Conservation (phyloP, 2,797 vertebrate species). For the Oreochromis mossambicus region DNA sequence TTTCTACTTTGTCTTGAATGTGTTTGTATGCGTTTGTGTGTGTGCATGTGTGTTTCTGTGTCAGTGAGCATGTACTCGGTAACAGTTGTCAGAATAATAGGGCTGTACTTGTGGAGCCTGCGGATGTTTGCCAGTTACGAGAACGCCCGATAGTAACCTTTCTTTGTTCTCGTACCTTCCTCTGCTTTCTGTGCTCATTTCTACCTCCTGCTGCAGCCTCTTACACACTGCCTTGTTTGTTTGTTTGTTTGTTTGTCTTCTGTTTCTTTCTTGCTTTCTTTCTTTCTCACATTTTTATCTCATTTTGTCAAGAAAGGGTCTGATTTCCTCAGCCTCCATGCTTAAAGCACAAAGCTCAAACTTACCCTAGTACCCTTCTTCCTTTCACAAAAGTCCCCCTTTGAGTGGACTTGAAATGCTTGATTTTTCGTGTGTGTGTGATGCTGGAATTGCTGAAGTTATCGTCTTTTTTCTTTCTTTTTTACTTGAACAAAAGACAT, state of each 20-base stretch:
- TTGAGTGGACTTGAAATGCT: not conserved
- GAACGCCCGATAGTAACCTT: conserved; percentile 70
- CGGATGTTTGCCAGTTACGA: conserved; percentile 31
- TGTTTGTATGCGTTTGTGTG: not conserved
- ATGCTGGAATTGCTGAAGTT: not conserved
- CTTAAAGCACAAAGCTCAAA: not conserved
- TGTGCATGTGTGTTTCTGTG: not conserved
- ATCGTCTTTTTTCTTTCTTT: not conserved
- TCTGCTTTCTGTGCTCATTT: not conserved
- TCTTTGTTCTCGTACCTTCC: conserved; percentile 49
- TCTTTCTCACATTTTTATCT: not conserved
- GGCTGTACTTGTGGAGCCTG: conserved; percentile 13
- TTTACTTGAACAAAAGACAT: not conserved
- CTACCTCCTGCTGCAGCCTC: not conserved
- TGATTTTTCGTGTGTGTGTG: not conserved
- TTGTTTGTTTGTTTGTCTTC: not conserved
- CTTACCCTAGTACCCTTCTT: not conserved
- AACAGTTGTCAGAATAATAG: conserved; percentile 21
- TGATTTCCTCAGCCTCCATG: not conserved
- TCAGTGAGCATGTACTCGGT: not conserved
- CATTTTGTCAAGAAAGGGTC: not conserved
- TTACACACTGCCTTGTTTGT: not conserved
- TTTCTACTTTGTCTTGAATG: not conserved
- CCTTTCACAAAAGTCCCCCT: not conserved
- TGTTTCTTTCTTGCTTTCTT: not conserved